A percentile compares a stretch with the other conserved stretches of the same genome.
Conservation (phyloP, 2,113 vertebrate species). For the Enhydra lutris region DNA sequence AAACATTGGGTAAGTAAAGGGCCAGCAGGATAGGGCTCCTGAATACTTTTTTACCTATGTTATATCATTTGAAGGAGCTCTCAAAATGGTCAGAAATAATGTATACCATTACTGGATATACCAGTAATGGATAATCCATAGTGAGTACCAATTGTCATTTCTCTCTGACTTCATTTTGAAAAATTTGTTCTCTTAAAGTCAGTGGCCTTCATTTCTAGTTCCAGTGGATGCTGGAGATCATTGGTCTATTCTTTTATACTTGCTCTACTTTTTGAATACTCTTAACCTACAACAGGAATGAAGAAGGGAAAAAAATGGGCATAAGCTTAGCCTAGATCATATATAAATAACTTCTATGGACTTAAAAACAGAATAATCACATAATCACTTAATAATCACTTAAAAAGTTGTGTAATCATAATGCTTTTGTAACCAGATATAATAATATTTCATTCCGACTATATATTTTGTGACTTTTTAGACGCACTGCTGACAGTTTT, state of each 20-base stretch:
- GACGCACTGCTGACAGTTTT: not conserved
- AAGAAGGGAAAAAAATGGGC: not conserved
- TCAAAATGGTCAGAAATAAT: constrained; percentile 5
- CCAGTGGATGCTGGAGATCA: not conserved
- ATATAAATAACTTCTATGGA: not conserved
- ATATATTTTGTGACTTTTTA: constrained; percentile 20
- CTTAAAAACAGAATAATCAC: constrained; percentile 27
- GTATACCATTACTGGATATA: not conserved
- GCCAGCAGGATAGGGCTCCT: not conserved
- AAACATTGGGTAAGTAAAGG: constrained; percentile 79
- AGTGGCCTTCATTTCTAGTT: not conserved
- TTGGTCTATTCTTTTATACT: not conserved
- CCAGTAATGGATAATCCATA: not conserved
- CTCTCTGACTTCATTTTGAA: constrained; percentile 31
- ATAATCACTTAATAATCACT: not conserved
- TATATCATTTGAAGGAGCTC: not conserved
- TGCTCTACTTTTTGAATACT: not conserved
- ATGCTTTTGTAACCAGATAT: not conserved
- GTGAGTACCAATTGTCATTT: not conserved
- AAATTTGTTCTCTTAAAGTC: constrained; percentile 32
- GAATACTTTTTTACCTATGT: not conserved
- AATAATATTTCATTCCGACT: constrained; percentile 20
- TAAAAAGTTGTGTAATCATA: not conserved
- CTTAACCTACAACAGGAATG: not conserved
- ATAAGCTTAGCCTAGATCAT: not conserved